Percentiles rank a stretch among this genome's conserved stretches.
Conservation (phyloP, 2,113 vertebrate genomes). For the Dicentrarchus labrax region DNA sequence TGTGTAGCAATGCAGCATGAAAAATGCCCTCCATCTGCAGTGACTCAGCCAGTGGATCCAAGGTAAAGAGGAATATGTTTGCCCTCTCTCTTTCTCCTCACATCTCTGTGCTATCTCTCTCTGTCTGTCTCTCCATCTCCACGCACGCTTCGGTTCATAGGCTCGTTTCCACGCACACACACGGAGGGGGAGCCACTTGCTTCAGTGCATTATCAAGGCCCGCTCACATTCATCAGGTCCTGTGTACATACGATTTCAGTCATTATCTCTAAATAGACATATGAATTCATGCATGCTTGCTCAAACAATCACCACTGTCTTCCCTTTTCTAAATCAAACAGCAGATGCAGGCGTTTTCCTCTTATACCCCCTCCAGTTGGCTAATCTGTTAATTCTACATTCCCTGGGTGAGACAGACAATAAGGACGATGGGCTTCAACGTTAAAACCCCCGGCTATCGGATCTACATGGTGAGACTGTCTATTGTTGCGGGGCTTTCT, state of each 20-base stretch:
- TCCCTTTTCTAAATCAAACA: constrained; percentile 68
- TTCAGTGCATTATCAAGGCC: constrained; percentile 42
- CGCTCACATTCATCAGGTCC: constrained; percentile 60
- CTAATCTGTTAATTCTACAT: constrained; percentile 80
- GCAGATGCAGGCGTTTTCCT: constrained; percentile 50
- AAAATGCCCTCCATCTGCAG: constrained; percentile 79
- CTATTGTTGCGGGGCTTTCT: constrained; percentile 72
- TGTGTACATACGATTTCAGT: constrained; percentile 43
- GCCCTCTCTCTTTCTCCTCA: constrained; percentile 53
- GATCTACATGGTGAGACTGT: constrained; percentile 54
- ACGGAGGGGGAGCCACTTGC: constrained; percentile 34
- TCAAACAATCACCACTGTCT: constrained; percentile 69
- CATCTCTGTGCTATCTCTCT: constrained; percentile 35
- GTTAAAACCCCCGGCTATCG: constrained; percentile 54
- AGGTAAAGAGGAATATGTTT: constrained; percentile 75
- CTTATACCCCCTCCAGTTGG: constrained; percentile 23
- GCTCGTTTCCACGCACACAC: background rate
- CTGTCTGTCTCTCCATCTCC: constrained; percentile 38
- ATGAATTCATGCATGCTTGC: constrained; percentile 52
- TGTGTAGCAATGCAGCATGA: constrained; percentile 78
- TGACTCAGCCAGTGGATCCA: constrained; percentile 77
- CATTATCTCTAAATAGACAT: constrained; percentile 71
- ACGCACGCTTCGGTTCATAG: constrained; percentile 30
- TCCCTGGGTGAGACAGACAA: constrained; percentile 74
- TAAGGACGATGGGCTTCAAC: constrained; percentile 57